phyloP scores from a whole-genome alignment of 37 sponge, comb jelly and placozoan species.

The Diacarnus erythraeanus region DNA sequence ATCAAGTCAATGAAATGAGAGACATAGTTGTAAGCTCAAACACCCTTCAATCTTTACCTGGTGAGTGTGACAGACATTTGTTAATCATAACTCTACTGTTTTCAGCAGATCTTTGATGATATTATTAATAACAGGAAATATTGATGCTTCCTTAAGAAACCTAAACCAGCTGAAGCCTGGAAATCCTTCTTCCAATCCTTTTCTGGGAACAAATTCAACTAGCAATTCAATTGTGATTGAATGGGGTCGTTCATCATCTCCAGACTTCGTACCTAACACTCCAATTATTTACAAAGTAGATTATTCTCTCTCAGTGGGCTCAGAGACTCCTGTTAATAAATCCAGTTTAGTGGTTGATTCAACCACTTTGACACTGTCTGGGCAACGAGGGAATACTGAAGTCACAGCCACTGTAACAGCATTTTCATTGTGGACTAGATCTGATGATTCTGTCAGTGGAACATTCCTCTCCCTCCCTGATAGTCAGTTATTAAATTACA shows the following conservation, averaged over 20 bases:
- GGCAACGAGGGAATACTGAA: not conserved
- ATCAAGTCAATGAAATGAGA: not conserved
- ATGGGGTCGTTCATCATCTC: conserved; percentile 8
- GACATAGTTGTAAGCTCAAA: not conserved
- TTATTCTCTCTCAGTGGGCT: too few relatives aligned
- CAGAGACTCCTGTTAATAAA: too few relatives aligned
- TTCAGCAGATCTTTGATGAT: not conserved
- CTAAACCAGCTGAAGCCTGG: not conserved
- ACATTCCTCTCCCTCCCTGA: not conserved
- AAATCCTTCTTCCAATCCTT: not conserved
- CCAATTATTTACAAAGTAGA: conserved; percentile 12
- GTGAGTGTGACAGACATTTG: not conserved
- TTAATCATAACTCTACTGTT: not conserved
- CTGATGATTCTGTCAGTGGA: not conserved
- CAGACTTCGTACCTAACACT: not conserved
- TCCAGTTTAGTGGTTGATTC: too few relatives aligned
- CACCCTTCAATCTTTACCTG: conserved; percentile 18
- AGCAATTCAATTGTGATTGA: conserved; percentile 12
- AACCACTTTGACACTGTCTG: not conserved
- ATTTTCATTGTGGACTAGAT: conserved; percentile 28
- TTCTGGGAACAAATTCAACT: not conserved
- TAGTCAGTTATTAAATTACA: not conserved
- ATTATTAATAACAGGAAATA: conserved; percentile 1
- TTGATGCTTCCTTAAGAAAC: not conserved
- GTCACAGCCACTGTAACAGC: conserved; percentile 13